Evolutionary conservation across 2,888 invertebrate species (phyloP), one percentile per base, ranked within the genome.

Genomic region (Epistrophe eligans): DNA sequence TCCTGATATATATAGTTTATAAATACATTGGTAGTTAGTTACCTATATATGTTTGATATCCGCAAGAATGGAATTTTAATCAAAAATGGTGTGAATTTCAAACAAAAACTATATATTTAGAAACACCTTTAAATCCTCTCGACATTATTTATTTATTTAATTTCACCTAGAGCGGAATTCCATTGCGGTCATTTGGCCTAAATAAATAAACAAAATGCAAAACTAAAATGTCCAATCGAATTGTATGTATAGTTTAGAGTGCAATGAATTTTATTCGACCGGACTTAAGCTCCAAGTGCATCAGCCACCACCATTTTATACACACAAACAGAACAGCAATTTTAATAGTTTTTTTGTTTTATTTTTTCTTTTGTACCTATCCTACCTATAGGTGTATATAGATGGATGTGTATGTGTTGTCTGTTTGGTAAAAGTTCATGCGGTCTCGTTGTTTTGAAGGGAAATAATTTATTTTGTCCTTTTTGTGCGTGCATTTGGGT

Each of bases 131-230:
- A 28, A 84, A 80, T 79, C 76, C 84, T 52, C 38, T 71, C 19
- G n/a, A 57, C 55, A 77, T 84, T 84, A 67, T 84, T 84, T 84
- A 84, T 84, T 84, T 84, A 84, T 84, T 80, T 76, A 60, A 84
- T 80, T 80, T 77, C 60, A 80, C 84, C 76, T 67, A 32, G 72
- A 60, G 48, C 28, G 60, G 35, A 77, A 72, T 84, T 50, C 72
- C 80, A 60, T 77, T 84, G 84, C 72, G 80, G 84, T 84, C 84
- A 73, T 45, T 60, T 45, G 80, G 48, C 66, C 67, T 77, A 67
- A 73, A 84, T 84, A 72, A 80, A 72, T 67, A 77, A 80, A 80
- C 74, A 66, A 64, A 24, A 70, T 52, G 52, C 52, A 70, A 70
- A 70, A 55, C 38, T 55, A 66, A 73, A 84, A 77, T 77, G 80